Base-by-base conservation (phyloP, 1,140 invertebrate species). In the Nasonia longicornis region DNA sequence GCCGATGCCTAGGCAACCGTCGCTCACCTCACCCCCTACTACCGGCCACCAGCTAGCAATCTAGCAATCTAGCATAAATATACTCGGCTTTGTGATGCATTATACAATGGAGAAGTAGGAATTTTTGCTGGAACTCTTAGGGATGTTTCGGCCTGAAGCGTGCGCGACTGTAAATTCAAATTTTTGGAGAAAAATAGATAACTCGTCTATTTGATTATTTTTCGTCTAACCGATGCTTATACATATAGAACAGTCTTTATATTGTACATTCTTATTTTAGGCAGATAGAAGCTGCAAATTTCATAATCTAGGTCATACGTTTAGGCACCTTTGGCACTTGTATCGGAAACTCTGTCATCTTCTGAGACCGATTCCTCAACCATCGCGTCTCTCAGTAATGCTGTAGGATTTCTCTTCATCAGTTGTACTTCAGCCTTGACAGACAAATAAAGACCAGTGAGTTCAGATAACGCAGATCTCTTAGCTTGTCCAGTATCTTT, bases 1-100 rank as follows among this genome's bases (percentile, higher is more conserved):
- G 38, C 64, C 52, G 52, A 69, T 78, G 45, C 63, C 81, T 74
- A 78, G 81, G 81, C 76, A 82, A 82, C 81, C 52, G 81, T 73
- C 48, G 66, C 31, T 12, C n/a, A 12, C 7, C 35, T 12, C 29
- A 7, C 22, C 38, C 38, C 38, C 10, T 35, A 35, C 31, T 35
- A 35, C 31, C 31, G 4, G 31, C 4, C 4, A 6, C 31, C 31
- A 35, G 26, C 26, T 26, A 26, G 26, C 26, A 1, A 26, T 26
- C 26, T 26, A 26, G 26, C 26, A 1, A 26, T 26, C 26, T 26
- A 26, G 26, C 26, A 26, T 26, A 26, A 0, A 26, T 26, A 26
- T 26, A 26, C 26, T 26, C 26, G 26, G 26, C 26, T 26, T 26
- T 26, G 26, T 1, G 26, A 26, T 26, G 10, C 38, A 42, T 8